Percentiles rank a stretch among this genome's conserved stretches.
Evolutionary conservation across 2,888 invertebrate genomes (phyloP).

Genomic region (Sturmia bella): DNA sequence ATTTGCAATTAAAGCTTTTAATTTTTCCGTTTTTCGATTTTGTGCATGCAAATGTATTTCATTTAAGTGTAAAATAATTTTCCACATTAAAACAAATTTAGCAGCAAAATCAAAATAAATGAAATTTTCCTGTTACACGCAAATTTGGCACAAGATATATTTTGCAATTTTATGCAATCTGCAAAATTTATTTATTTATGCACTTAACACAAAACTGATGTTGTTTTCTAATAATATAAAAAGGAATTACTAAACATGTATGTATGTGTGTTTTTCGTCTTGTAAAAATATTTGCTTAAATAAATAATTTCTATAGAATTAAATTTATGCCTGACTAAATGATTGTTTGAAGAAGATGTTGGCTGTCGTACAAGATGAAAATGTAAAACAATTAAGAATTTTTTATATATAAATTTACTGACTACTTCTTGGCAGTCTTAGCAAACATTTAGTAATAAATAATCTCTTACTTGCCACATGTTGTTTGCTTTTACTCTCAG

Average conservation of each 20-base stretch:
- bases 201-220: neutral
- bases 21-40: neutral
- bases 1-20: conserved; percentile 8
- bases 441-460: conserved; percentile 27
- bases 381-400: conserved; percentile 41
- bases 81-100: neutral
- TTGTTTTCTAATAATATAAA: neutral
- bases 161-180: conserved; percentile 13
- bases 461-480: conserved; percentile 51
- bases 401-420: conserved; percentile 11
- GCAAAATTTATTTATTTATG: conserved; percentile 25
- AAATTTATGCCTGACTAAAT: conserved; percentile 60
- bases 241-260: conserved; percentile 9
- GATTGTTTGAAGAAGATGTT: conserved; percentile 28
- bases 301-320: conserved; percentile 44
- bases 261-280: neutral
- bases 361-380: neutral
- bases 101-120: neutral
- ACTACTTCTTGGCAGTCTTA: conserved; percentile 18
- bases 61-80: neutral
- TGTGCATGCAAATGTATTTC: neutral
- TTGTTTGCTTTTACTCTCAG: conserved; percentile 12
- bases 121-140: neutral
- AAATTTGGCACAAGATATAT: neutral
- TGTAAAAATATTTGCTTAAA: conserved; percentile 35